phyloP scores from a whole-genome alignment of 2,797 vertebrate species.

The Protosalanx chinensis region DNA sequence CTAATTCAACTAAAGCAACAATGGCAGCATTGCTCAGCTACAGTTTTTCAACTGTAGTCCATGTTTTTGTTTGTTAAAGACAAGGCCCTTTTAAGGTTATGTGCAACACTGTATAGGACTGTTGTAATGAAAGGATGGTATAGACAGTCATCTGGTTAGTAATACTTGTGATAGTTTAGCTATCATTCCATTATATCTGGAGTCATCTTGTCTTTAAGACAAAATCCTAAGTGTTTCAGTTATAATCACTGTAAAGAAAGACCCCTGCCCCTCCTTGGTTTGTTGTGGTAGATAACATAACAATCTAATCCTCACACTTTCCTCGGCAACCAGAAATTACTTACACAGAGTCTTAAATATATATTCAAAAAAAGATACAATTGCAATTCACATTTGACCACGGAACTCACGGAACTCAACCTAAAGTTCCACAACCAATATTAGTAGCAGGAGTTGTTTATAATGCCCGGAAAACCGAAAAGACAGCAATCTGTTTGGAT shows the following conservation, averaged over 20 bases:
- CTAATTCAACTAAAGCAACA: background rate
- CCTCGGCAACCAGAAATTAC: background rate
- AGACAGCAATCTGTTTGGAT: slow-evolving; percentile 41
- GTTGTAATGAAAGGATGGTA: background rate
- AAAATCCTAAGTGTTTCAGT: background rate
- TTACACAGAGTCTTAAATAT: background rate
- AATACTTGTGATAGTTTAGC: background rate
- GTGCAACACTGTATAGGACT: background rate
- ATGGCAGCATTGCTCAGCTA: slow-evolving; percentile 47
- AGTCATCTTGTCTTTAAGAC: background rate
- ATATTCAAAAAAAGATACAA: slow-evolving; percentile 8
- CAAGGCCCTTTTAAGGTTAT: background rate
- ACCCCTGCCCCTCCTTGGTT: background rate
- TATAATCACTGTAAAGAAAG: background rate
- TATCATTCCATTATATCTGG: slow-evolving; percentile 1
- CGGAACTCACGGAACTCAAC: background rate
- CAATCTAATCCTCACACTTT: background rate
- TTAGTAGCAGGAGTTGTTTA: slow-evolving; percentile 18
- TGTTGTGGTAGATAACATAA: slow-evolving; percentile 2
- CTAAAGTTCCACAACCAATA: slow-evolving; percentile 2
- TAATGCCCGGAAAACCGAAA: slow-evolving; percentile 33
- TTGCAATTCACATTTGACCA: slow-evolving; percentile 7
- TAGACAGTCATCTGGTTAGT: background rate
- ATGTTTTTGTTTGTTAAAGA: background rate
- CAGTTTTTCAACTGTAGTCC: slow-evolving; percentile 29